phyloP scores from a whole-genome alignment of 1,140 invertebrate genomes.

The Cecropterus lyciades region DNA sequence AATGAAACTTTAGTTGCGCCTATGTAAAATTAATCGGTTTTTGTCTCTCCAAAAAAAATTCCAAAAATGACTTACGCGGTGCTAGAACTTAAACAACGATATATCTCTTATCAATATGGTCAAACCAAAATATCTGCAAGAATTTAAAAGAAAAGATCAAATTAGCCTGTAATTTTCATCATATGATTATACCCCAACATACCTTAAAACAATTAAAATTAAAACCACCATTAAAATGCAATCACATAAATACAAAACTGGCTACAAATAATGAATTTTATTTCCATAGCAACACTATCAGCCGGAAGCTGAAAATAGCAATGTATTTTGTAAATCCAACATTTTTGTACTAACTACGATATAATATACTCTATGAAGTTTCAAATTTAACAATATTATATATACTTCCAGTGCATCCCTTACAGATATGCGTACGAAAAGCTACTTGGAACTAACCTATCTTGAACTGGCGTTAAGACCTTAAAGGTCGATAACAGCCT shows the following conservation, averaged over 20 bases:
- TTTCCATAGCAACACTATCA: slow-evolving; percentile 1
- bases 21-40: no score
- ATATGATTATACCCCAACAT: no score
- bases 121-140: no score
- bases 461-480: slow-evolving; percentile 30
- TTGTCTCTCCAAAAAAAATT: no score
- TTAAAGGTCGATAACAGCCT: slow-evolving; percentile 32
- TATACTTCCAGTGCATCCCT: slow-evolving; percentile 20
- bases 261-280: slow-evolving; percentile 2
- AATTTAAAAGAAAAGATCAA: no score
- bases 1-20: no score
- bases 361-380: slow-evolving; percentile 42
- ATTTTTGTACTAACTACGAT: slow-evolving; percentile 46
- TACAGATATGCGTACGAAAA: slow-evolving; percentile 32
- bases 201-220: background rate
- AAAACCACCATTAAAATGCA: slow-evolving; percentile 19
- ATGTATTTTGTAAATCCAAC: slow-evolving; percentile 27
- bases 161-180: no score
- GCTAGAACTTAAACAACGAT: no score
- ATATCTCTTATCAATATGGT: no score
- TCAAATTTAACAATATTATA: slow-evolving; percentile 42
- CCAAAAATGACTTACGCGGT: no score
- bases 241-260: slow-evolving; percentile 22
- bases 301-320: slow-evolving; percentile 13
- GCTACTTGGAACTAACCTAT: slow-evolving; percentile 29